These are phyloP conservation scores for Sylvilagus floridanus DNA, from an alignment of 2,797 vertebrate genomes.

Conservation along the genomic window DNA sequence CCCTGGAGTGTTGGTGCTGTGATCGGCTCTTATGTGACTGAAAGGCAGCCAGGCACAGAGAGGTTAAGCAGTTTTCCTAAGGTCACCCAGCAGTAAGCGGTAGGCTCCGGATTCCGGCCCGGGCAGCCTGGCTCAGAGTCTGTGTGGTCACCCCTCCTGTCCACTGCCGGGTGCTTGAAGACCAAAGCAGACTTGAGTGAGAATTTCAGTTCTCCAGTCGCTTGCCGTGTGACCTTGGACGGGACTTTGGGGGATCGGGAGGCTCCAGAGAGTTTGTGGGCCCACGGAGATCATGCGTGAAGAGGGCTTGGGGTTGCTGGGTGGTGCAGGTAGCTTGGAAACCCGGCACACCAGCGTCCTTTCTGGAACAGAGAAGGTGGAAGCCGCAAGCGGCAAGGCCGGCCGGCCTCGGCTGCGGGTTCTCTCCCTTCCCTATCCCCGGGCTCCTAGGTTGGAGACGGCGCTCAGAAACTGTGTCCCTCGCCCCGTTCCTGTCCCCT, in stretches of 20 bases:
- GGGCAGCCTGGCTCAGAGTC: neutral
- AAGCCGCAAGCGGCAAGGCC: neutral
- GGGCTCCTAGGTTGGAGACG: neutral
- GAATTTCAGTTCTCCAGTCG: slow-evolving; percentile 32
- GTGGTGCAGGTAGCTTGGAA: neutral
- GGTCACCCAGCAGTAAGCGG: slow-evolving; percentile 19
- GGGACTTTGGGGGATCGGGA: neutral
- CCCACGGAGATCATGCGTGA: neutral
- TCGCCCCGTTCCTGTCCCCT: neutral
- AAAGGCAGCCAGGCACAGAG: neutral
- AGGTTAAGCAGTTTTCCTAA: slow-evolving; percentile 45
- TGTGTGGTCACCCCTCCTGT: neutral
- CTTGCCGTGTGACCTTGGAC: neutral
- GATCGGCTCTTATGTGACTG: neutral
- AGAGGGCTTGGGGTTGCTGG: neutral
- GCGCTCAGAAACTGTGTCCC: slow-evolving; percentile 62
- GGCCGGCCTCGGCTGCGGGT: neutral
- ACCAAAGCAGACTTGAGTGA: neutral
- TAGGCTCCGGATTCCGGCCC: neutral
- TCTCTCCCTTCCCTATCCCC: neutral
- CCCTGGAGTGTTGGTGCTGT: neutral
- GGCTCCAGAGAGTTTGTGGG: neutral
- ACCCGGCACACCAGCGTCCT: too few relatives aligned
- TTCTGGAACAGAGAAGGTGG: neutral
- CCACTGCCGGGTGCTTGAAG: neutral